Conservation (phyloP, 2,113 vertebrate genomes). For the Podarcis muralis region DNA sequence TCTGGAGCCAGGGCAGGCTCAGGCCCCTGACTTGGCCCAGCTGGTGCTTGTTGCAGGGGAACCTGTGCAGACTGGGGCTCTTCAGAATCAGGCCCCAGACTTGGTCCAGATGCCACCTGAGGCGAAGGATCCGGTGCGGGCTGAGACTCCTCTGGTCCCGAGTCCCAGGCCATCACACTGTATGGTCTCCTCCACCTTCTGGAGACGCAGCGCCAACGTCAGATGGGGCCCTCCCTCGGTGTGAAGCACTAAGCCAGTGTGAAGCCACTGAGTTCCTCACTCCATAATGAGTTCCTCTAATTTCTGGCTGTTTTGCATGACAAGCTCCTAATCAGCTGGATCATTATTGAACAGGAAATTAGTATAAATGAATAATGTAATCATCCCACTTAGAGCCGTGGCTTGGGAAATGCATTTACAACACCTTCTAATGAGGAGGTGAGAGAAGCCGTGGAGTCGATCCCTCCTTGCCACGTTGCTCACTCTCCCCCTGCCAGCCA, state of each 20-base stretch:
- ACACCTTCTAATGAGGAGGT: neutral
- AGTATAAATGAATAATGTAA: conserved; percentile 36
- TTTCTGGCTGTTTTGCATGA: conserved; percentile 10
- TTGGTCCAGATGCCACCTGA: too few species aligned
- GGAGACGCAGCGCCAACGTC: too few species aligned
- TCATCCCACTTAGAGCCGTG: neutral
- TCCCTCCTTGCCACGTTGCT: neutral
- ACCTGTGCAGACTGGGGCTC: too few species aligned
- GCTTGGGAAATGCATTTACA: conserved; percentile 16
- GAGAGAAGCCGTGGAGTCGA: neutral
- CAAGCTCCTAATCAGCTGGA: neutral
- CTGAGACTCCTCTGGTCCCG: too few species aligned
- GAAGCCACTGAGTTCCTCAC: neutral
- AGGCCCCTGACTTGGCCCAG: too few species aligned
- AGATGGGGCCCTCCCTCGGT: neutral
- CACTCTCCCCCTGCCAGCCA: neutral
- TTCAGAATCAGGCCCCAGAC: too few species aligned
- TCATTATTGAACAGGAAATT: conserved; percentile 14
- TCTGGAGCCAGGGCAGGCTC: too few species aligned
- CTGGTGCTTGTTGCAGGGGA: too few species aligned
- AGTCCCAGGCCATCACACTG: too few species aligned
- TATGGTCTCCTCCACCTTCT: neutral
- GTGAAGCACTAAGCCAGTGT: fast-evolving
- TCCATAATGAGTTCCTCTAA: conserved; percentile 6
- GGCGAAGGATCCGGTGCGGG: too few species aligned